A percentile compares a stretch with the other conserved stretches of the same genome.
These are phyloP conservation scores for Bostrychus sinensis DNA, from an alignment of 2,113 vertebrate genomes.

Conservation along the genomic window DNA sequence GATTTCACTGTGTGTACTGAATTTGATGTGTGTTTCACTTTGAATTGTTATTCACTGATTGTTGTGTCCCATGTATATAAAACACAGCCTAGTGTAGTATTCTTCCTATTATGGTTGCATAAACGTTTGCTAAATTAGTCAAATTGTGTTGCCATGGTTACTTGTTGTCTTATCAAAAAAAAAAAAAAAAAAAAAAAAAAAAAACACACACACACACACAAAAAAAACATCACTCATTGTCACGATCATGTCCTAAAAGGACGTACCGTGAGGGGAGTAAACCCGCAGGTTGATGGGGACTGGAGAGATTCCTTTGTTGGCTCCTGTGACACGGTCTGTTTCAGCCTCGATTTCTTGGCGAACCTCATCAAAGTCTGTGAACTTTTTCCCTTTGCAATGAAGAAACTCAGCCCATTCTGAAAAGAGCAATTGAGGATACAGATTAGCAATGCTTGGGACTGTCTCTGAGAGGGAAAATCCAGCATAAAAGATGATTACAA, in stretches of 20 bases:
- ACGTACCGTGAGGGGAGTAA: conserved; percentile 89
- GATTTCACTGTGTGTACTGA: too few species aligned
- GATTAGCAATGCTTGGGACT: conserved; percentile 34
- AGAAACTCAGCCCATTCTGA: conserved; percentile 95
- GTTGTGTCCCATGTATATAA: too few species aligned
- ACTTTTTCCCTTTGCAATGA: conserved; percentile 94
- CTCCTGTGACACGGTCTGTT: conserved; percentile 92
- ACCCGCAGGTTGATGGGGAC: conserved; percentile 92
- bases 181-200: too few species aligned
- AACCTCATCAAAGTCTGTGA: conserved; percentile 93
- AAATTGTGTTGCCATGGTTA: neutral
- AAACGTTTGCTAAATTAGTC: neutral
- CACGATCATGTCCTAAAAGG: conserved; percentile 1
- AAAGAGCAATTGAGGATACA: neutral
- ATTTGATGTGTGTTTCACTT: too few species aligned
- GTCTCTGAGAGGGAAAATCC: conserved; percentile 15
- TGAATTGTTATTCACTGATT: too few species aligned
- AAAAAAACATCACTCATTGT: conserved; percentile 17
- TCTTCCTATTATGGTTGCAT: neutral
- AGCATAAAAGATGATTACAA: conserved; percentile 15
- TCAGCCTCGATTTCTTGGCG: conserved; percentile 92
- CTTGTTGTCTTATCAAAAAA: neutral
- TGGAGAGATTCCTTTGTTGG: conserved; percentile 95
- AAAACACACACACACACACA: too few species aligned
- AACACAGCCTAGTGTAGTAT: neutral